Evolutionary conservation across 2,113 vertebrate genomes (phyloP), one percentile per base, ranked within the genome.

Genomic region (Noturus placidus): DNA sequence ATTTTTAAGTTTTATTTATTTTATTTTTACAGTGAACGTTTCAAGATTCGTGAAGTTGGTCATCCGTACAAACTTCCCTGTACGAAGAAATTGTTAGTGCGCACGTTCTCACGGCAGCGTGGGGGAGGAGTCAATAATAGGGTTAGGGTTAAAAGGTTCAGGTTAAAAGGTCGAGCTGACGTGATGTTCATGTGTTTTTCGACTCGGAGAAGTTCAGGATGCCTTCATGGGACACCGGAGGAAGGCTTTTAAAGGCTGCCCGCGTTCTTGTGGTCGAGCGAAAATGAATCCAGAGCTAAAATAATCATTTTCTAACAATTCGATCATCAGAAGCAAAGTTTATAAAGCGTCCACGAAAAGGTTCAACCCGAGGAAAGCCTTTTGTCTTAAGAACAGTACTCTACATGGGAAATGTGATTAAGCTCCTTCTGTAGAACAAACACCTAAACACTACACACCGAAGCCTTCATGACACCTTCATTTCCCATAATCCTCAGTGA

Each of bases 401-500:
- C 35, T 0, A 2, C 70, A 25, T 19, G 30, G 42, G 70, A 13
- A 15, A 46, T 70, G 30, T 74, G 38, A 5, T 25, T 27, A 25
- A 5, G 5, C 38, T 14, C 33, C 7, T 1, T 6, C 14, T 52
- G 19, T 3, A 52, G 25, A 15, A n/a, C 14, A 54, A 54, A 79
- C 15, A 54, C 14, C 5, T 15, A 8, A 78, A 52, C 50, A 79
- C 27, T 56, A 59, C 59, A 59, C n/a, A 59, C 30, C 8, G 14
- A 14, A 56, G 67, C 54, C 22, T 81, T 59, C 81, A 78, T 65
- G 35, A 83, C 35, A 30, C n/a, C 42, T 87, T 30, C 52, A 87
- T 87, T 86, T 86, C 83, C 83, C 84, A 84, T 81, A 63, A 85
- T 33, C 82, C 42, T 54, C 78, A 76, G 56, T 46, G 59, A 87